Base-by-base conservation (phyloP, 2,888 invertebrate species). In the Venustoraphidia nigricollis region DNA sequence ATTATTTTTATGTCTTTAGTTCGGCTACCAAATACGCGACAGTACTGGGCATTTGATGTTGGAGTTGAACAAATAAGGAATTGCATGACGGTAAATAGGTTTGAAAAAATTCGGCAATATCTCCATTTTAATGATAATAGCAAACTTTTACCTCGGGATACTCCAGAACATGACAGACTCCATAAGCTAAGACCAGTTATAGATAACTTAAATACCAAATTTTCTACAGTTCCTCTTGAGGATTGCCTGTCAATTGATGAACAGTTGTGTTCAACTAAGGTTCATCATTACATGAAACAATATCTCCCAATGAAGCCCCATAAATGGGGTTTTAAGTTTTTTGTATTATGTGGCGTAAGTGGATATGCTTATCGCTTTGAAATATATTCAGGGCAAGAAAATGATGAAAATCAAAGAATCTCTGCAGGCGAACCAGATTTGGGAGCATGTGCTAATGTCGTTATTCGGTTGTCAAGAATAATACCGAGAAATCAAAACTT, bases 121-220 rank as follows among this genome's bases (percentile, higher is more conserved):
- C 44, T 55, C 9, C 55, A 57, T 48, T 56, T 55, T 47, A 48
- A 52, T 42, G 45, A 55, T 43, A 56, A 56, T 44, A n/a, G 10
- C 34, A 46, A 45, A 43, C 9, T 17, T 9, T 17, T 41, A 10
- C 36, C 34, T 38, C 13, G 36, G 9, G 17, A 41, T 14, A 9
- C 8, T 8, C 41, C 41, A 27, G 45, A 45, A 35, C 45, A 50
- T 46, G 51, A 53, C 48, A 47, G 45, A 50, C 34, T 46, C 34
- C 43, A 50, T 44, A 53, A 54, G 49, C 43, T 54, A 13, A 41
- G 53, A 46, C 52, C 52, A 27, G 40, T 54, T 34, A 45, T 53
- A 47, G 46, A 46, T 40, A 13, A n/a, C 38, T 37, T 52, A 41
- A 46, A 47, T 35, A 6, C 27, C 6, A 27, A 27, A 27, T 53